Percentiles rank a stretch among this genome's conserved stretches.
Conservation (phyloP, 2,113 vertebrate species). For the Tetraodon nigroviridis region DNA sequence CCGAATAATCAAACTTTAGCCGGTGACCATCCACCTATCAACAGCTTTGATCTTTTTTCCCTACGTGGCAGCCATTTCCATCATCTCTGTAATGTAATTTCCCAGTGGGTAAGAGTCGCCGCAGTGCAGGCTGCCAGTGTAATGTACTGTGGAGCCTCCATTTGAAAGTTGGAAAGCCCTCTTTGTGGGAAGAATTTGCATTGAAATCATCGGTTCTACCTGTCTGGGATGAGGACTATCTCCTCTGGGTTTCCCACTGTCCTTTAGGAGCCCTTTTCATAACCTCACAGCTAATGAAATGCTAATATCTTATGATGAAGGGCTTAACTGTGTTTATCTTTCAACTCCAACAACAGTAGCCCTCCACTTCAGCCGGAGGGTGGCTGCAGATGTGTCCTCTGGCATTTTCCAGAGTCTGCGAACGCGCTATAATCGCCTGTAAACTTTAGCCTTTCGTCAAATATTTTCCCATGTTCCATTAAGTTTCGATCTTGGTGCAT, state of each 20-base stretch:
- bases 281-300: constrained; percentile 57
- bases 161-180: constrained; percentile 51
- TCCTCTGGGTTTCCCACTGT: constrained; percentile 62
- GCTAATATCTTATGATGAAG: constrained; percentile 59
- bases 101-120: constrained; percentile 55
- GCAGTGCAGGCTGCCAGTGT: constrained; percentile 49
- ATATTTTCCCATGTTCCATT: too few relatives aligned
- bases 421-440: constrained; percentile 33
- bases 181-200: constrained; percentile 70
- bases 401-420: constrained; percentile 35
- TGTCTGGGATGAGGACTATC: constrained; percentile 65
- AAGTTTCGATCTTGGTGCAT: too few relatives aligned
- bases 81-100: constrained; percentile 68
- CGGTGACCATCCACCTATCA: constrained; percentile 57
- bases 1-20: constrained; percentile 59
- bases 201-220: constrained; percentile 76
- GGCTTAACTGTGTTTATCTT: constrained; percentile 42
- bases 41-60: constrained; percentile 63
- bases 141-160: constrained; percentile 59
- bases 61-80: constrained; percentile 62
- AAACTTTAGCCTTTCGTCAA: constrained; percentile 26
- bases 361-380: constrained; percentile 12
- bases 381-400: constrained; percentile 21
- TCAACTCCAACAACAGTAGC: constrained; percentile 20
- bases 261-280: constrained; percentile 59